Percentiles rank a stretch among this genome's conserved stretches.
Conservation (phyloP, 2,113 vertebrate genomes). For the Glaucidium brasilianum region DNA sequence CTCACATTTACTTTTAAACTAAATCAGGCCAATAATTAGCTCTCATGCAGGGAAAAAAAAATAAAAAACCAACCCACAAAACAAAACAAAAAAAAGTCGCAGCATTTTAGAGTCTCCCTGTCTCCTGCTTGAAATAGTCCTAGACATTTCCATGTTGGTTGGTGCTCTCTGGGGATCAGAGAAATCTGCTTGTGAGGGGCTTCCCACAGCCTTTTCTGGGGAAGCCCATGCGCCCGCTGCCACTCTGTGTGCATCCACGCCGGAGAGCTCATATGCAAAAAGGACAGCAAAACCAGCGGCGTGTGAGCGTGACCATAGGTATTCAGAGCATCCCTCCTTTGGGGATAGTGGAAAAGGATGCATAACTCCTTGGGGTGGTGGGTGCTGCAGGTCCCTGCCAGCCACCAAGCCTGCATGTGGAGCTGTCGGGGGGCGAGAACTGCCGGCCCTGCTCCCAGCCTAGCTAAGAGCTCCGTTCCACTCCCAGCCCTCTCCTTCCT, state of each 20-base stretch:
- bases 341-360: neutral
- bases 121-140: neutral
- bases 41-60: neutral
- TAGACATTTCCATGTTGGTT: neutral
- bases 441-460: rapidly evolving
- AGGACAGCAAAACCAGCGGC: rapidly evolving
- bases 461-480: constrained; percentile 27
- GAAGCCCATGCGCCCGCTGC: rapidly evolving
- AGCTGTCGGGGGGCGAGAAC: neutral
- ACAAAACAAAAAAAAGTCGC: too few species aligned
- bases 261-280: rapidly evolving
- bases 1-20: constrained; percentile 12
- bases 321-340: neutral
- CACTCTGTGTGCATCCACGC: neutral
- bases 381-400: neutral
- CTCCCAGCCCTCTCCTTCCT: constrained; percentile 48
- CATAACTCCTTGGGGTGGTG: rapidly evolving
- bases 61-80: too few species aligned
- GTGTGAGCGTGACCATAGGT: neutral
- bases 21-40: constrained; percentile 15
- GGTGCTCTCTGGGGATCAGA: rapidly evolving
- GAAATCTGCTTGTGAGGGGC: neutral
- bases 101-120: neutral
- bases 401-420: rapidly evolving
- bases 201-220: neutral